Evolutionary conservation across 2,113 vertebrate genomes (phyloP).

Genomic region (Cyprinodon tularosa): DNA sequence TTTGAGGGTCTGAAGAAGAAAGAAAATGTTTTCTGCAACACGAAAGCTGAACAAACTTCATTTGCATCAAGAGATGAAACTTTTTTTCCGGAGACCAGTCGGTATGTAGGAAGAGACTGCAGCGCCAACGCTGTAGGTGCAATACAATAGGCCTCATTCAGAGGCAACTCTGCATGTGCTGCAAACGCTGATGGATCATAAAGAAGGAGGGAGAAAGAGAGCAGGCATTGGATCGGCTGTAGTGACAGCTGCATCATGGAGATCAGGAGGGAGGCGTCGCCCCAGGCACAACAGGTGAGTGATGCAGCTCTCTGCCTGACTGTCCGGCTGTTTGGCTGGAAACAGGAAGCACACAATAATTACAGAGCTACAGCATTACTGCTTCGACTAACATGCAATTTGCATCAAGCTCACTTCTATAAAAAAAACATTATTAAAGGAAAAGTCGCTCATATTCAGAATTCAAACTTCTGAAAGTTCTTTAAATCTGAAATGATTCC

Average conservation of each 20-base stretch:
- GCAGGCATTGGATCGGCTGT: slow-evolving; percentile 22
- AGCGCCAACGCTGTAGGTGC: slow-evolving; percentile 17
- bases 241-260: slow-evolving; percentile 72
- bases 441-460: too few relatives aligned
- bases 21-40: neutral
- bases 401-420: neutral
- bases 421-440: neutral
- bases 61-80: slow-evolving; percentile 27
- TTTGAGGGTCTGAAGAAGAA: neutral
- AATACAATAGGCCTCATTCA: slow-evolving; percentile 65
- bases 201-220: slow-evolving; percentile 14
- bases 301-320: slow-evolving; percentile 50
- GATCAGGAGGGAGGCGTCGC: slow-evolving; percentile 46
- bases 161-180: slow-evolving; percentile 36
- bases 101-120: slow-evolving; percentile 25
- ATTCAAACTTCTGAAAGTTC: too few relatives aligned
- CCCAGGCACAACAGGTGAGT: slow-evolving; percentile 75
- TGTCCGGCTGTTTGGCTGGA: slow-evolving; percentile 46
- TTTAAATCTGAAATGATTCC: too few relatives aligned
- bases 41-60: neutral
- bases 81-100: slow-evolving; percentile 19
- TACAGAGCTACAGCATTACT: slow-evolving; percentile 14
- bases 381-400: neutral
- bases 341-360: slow-evolving; percentile 48
- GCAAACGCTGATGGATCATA: slow-evolving; percentile 44